A percentile compares a stretch with the other conserved stretches of the same genome.
These are phyloP conservation scores for Drosophila tanythrix DNA, from an alignment of 2,888 invertebrate species.

Conservation along the genomic window DNA sequence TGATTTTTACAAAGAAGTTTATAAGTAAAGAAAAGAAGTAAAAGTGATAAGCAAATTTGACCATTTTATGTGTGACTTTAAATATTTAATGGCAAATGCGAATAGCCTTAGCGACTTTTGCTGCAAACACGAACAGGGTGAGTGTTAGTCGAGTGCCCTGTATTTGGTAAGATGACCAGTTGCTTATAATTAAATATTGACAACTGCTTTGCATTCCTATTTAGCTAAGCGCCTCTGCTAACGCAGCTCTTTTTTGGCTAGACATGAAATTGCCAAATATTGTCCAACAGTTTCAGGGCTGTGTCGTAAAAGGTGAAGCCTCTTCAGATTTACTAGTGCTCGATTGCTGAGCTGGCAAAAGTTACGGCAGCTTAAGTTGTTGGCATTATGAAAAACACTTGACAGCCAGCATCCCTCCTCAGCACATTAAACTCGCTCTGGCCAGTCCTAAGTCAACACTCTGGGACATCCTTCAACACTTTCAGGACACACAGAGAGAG, in stretches of 20 bases:
- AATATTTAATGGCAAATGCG: not conserved
- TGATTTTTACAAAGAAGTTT: not conserved
- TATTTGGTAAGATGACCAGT: not conserved
- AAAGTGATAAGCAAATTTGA: not conserved
- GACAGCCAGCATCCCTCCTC: slow-evolving; percentile 7
- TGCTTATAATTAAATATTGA: slow-evolving; percentile 9
- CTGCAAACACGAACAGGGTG: not conserved
- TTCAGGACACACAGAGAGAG: slow-evolving; percentile 13
- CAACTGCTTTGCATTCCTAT: slow-evolving; percentile 5
- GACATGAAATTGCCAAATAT: slow-evolving; percentile 7
- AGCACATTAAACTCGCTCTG: slow-evolving; percentile 7
- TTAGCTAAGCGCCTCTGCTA: slow-evolving; percentile 10
- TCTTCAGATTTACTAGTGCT: slow-evolving; percentile 28
- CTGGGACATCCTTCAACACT: slow-evolving; percentile 24
- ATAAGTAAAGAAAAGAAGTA: no score
- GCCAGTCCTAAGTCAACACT: slow-evolving; percentile 67
- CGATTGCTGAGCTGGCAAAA: slow-evolving; percentile 50
- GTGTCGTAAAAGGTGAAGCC: slow-evolving; percentile 12
- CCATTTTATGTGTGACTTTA: not conserved
- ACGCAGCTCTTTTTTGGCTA: slow-evolving; percentile 6
- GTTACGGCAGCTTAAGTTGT: slow-evolving; percentile 49
- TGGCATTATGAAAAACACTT: slow-evolving; percentile 55
- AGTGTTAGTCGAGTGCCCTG: not conserved
- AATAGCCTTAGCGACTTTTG: not conserved
- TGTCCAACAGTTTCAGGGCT: not conserved